Conservation (phyloP, 2,113 vertebrate species). For the Nothocercus julius region DNA sequence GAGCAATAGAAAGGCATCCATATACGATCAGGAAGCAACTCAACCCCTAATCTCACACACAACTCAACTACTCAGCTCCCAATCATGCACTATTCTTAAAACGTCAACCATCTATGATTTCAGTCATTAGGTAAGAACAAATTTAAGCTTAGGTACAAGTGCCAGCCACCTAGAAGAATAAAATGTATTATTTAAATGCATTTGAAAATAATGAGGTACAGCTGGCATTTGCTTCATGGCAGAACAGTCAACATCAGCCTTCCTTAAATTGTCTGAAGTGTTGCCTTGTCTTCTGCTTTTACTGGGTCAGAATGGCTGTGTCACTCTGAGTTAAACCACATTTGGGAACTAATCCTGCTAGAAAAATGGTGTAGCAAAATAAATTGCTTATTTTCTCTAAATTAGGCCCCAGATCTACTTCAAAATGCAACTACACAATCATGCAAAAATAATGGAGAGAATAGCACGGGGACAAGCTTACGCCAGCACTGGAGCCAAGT, state of each 20-base stretch:
- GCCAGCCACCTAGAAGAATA: background rate
- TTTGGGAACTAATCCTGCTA: background rate
- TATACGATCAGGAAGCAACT: background rate
- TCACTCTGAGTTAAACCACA: background rate
- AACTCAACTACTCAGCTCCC: background rate
- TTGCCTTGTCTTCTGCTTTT: background rate
- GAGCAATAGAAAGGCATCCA: background rate
- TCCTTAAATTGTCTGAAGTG: background rate
- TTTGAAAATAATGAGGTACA: background rate
- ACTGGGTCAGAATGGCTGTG: background rate
- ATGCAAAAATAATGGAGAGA: background rate
- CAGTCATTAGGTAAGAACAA: background rate
- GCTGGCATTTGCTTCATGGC: fast-evolving
- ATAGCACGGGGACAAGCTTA: background rate
- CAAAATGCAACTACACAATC: fast-evolving
- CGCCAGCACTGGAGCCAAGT: background rate
- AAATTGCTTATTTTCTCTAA: background rate
- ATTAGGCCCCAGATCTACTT: background rate
- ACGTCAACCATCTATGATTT: background rate
- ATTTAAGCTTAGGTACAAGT: background rate
- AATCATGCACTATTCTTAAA: background rate
- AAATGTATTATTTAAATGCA: background rate
- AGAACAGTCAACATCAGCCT: background rate
- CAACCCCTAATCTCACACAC: background rate
- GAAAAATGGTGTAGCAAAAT: background rate